Evolutionary conservation across 2,888 invertebrate species (phyloP).

Genomic region (Pardosa pseudoannulata): DNA sequence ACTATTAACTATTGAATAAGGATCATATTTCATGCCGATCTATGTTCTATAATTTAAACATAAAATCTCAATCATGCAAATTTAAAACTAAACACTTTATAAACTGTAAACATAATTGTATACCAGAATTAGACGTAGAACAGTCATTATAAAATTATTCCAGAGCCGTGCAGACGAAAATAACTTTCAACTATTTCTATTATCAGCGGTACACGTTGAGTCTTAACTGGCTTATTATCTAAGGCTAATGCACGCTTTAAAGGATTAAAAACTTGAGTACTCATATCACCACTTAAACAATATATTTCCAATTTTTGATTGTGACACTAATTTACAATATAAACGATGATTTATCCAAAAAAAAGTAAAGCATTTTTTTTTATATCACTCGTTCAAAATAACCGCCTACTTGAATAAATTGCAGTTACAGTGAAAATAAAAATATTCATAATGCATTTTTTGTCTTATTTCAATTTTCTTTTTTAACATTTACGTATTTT

Average conservation of each 20-base stretch:
- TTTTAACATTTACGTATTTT: no score
- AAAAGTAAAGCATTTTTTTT: conserved; percentile 35
- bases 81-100: no score
- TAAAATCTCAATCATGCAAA: no score
- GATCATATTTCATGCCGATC: no score
- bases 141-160: neutral
- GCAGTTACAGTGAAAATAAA: conserved; percentile 43
- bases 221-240: conserved; percentile 18
- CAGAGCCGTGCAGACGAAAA: conserved; percentile 16
- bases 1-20: no score
- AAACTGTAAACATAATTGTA: neutral
- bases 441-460: no score
- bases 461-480: no score
- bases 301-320: neutral
- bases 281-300: neutral
- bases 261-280: neutral
- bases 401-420: conserved; percentile 54
- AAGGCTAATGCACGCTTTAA: neutral
- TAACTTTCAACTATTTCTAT: conserved; percentile 5
- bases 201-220: conserved; percentile 60
- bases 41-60: no score
- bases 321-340: neutral
- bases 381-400: conserved; percentile 48
- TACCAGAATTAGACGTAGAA: conserved; percentile 9
- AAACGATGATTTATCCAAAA: conserved; percentile 10